Percentiles rank a stretch among this genome's conserved stretches.
Evolutionary conservation across 2,888 invertebrate genomes (phyloP).

Genomic region (Glaucopsyche alexis): DNA sequence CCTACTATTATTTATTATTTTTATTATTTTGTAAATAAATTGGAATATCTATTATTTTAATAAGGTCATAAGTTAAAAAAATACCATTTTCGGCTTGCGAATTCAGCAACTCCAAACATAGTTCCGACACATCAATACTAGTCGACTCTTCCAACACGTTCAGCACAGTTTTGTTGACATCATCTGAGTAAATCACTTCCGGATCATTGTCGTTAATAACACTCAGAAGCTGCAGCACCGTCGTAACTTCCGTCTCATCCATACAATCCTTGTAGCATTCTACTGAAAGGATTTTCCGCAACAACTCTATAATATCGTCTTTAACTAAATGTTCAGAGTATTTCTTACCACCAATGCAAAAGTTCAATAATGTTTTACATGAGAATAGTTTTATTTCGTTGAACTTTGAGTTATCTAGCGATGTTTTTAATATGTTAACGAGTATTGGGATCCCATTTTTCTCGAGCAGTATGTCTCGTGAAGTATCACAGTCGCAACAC

Average conservation of each 20-base stretch:
- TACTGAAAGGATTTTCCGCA: slow-evolving; percentile 73
- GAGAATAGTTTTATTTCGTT: slow-evolving; percentile 81
- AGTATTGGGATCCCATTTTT: slow-evolving; percentile 73
- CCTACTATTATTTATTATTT: too few species aligned
- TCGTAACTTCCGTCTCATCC: slow-evolving; percentile 78
- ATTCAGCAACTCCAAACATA: slow-evolving; percentile 88
- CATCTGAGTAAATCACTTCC: slow-evolving; percentile 78
- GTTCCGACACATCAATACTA: slow-evolving; percentile 86
- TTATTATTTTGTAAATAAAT: too few species aligned
- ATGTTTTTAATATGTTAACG: slow-evolving; percentile 59
- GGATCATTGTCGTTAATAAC: slow-evolving; percentile 82
- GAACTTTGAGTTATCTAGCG: slow-evolving; percentile 49
- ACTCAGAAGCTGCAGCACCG: slow-evolving; percentile 80
- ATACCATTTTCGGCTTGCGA: slow-evolving; percentile 88
- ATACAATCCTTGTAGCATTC: slow-evolving; percentile 73
- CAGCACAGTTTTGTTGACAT: slow-evolving; percentile 80
- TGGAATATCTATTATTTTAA: too few species aligned
- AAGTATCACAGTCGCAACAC: slow-evolving; percentile 91
- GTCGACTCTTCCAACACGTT: slow-evolving; percentile 82
- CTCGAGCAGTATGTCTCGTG: slow-evolving; percentile 75
- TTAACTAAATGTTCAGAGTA: slow-evolving; percentile 82
- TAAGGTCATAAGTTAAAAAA: background rate
- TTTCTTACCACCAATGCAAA: slow-evolving; percentile 86
- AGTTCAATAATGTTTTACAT: slow-evolving; percentile 89
- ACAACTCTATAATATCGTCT: slow-evolving; percentile 73